Base-by-base conservation (phyloP, 1,140 invertebrate species). In the Heliothis subflexa region DNA sequence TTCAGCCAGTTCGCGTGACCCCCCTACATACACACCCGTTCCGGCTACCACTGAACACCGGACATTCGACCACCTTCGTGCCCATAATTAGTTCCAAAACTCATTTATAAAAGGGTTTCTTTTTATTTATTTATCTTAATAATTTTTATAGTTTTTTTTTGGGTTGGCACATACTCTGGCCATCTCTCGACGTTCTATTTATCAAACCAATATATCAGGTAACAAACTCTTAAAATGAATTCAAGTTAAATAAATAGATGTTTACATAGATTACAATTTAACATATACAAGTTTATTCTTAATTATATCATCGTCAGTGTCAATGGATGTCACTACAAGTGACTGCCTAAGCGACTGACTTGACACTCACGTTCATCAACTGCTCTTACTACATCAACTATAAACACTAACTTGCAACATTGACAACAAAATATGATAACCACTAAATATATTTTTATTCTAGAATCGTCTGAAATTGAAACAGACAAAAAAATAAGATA, bases 221-320 rank as follows among this genome's bases (percentile, higher is more conserved):
- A 77, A 77, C 74, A 68, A 77, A 77, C 74, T 77, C 74, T 18
- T 75, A 74, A 62, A 52, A 66, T 52, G 62, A 55, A 55, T 21
- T 57, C 28, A 72, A 55, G 16, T 14, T 66, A 57, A 77, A 77
- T 77, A 77, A 77, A 77, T 77, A 77, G 25, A 77, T 55, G 49
- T 66, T 16, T 74, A 74, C 71, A 49, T 74, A 64, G 45, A 64
- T 76, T 64, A 64, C 61, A 76, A 52, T 50, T 52, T n/a, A 14
- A 50, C 66, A 66, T 55, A n/a, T 25, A 77, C 50, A 77, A 55
- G 16, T 49, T 33, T 47, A 77, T 74, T 74, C 21, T 47, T 57
- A 57, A 45, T 49, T 68, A n/a, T 2, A 13, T 11, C 47, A 25
- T 25, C 12, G 21, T 3, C 2, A 21, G 52, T 16, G 4, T 21